Base-by-base conservation (phyloP, 1,140 invertebrate genomes). In the Anastatus disparis region DNA sequence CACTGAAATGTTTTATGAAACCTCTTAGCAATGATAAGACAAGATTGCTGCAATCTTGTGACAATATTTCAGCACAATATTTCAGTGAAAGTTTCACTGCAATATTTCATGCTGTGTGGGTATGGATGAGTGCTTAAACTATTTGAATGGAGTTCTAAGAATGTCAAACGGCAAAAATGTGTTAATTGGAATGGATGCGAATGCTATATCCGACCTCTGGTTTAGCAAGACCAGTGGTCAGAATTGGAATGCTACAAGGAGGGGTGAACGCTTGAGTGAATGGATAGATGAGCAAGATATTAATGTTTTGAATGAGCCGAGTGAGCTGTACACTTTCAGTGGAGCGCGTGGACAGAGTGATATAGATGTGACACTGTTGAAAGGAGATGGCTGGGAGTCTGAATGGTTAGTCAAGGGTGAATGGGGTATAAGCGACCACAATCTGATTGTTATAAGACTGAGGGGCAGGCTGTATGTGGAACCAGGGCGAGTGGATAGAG, bases 231-330 rank as follows among this genome's bases (percentile, higher is more conserved):
- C 2, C 17, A 13, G 22, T 12, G 17, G 6, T 2, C 7, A 6
- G n/a, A 22, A 12, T 2, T 3, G 55, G 6, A 9, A 12, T 2
- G 46, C n/a, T n/a, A n/a, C n/a, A n/a, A n/a, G n/a, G n/a, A n/a
- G n/a, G n/a, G n/a, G n/a, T n/a, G n/a, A n/a, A n/a, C n/a, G n/a
- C n/a, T n/a, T n/a, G n/a, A n/a, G n/a, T n/a, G n/a, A n/a, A n/a
- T n/a, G n/a, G n/a, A 20, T 65, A 4, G 1, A 20, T 0, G 2
- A 10, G 10, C 52, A 27, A 6, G 55, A 53, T 22, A 13, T 72
- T 9, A 31, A 58, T 26, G 70, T 72, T 17, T 22, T 72, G 38
- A 72, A 72, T 27, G 44, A 42, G 24, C 70, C 63, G 3, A 22
- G 22, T n/a, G 8, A 10, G 0, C 8, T 31, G 2, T 72, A 42